A percentile compares a stretch with the other conserved stretches of the same genome.
Conservation (phyloP, 2,113 vertebrate species). For the Dicerorhinus sumatrensis region DNA sequence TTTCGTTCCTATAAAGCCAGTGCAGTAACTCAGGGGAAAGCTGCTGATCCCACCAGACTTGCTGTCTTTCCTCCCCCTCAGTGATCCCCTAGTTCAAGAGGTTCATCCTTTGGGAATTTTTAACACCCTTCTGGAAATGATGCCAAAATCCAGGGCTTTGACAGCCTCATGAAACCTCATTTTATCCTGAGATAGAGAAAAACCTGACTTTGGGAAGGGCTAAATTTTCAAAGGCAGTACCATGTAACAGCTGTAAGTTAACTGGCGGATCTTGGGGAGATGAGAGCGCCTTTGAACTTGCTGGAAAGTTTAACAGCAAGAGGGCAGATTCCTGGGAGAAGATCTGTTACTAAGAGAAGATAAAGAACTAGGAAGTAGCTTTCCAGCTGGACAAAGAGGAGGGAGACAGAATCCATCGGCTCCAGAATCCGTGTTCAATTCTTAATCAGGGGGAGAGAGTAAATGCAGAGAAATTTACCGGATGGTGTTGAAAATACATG, state of each 20-base stretch:
- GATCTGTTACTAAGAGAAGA: neutral
- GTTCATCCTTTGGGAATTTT: conserved; percentile 54
- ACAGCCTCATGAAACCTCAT: conserved; percentile 55
- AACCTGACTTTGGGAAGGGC: neutral
- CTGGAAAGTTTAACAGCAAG: conserved; percentile 39
- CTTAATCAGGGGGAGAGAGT: neutral
- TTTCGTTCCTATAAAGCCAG: conserved; percentile 17
- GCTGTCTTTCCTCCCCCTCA: conserved; percentile 55
- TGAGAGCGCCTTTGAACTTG: conserved; percentile 67
- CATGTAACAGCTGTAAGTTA: neutral
- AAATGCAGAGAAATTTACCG: neutral
- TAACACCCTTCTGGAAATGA: conserved; percentile 60
- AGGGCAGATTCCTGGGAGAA: conserved; percentile 44
- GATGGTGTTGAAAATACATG: neutral
- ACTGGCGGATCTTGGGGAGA: neutral
- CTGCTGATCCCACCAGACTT: conserved; percentile 53
- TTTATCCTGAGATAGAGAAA: conserved; percentile 50
- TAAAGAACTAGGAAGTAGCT: neutral
- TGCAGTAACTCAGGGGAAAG: conserved; percentile 46
- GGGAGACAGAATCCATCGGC: neutral
- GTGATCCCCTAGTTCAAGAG: conserved; percentile 41
- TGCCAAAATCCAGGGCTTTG: conserved; percentile 58
- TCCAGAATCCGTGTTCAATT: neutral
- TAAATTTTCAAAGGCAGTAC: conserved; percentile 56
- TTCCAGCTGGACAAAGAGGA: conserved; percentile 40